Evolutionary conservation across 23 tunicate species (phyloP).

Genomic region (Pegea sp.): DNA sequence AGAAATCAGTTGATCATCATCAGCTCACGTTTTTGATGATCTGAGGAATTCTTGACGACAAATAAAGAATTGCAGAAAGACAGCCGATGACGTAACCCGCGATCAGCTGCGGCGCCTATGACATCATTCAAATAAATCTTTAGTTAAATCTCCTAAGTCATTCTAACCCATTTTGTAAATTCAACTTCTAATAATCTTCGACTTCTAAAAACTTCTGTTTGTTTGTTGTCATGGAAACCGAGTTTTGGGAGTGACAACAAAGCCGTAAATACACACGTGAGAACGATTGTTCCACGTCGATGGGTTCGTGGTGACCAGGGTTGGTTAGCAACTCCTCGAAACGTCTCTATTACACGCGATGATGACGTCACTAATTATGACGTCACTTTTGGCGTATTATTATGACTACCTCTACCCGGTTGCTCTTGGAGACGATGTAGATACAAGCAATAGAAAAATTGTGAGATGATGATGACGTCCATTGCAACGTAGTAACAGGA

Average conservation of each 20-base stretch:
- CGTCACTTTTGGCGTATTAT: no score
- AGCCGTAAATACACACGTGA: not conserved
- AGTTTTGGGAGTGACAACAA: no score
- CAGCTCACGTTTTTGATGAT: constrained; percentile 71
- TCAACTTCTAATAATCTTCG: no score
- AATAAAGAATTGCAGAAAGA: constrained; percentile 68
- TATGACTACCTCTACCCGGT: no score
- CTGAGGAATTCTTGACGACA: constrained; percentile 89
- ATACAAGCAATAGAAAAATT: constrained; percentile 34
- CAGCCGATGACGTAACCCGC: constrained; percentile 69
- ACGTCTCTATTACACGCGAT: no score
- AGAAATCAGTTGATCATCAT: no score
- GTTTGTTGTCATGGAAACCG: no score
- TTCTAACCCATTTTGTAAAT: not conserved
- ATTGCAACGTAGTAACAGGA: constrained; percentile 85
- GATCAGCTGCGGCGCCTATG: constrained; percentile 28
- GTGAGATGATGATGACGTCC: constrained; percentile 67
- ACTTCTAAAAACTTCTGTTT: no score
- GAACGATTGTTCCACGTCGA: constrained; percentile 1
- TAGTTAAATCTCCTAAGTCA: not conserved
- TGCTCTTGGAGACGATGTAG: no score
- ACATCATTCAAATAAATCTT: not conserved
- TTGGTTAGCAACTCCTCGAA: constrained; percentile 1
- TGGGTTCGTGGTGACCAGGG: not conserved
- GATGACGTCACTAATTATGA: no score